These are phyloP conservation scores for Drosophila neonasuta DNA, from an alignment of 2,888 invertebrate genomes.

Conservation along the genomic window DNA sequence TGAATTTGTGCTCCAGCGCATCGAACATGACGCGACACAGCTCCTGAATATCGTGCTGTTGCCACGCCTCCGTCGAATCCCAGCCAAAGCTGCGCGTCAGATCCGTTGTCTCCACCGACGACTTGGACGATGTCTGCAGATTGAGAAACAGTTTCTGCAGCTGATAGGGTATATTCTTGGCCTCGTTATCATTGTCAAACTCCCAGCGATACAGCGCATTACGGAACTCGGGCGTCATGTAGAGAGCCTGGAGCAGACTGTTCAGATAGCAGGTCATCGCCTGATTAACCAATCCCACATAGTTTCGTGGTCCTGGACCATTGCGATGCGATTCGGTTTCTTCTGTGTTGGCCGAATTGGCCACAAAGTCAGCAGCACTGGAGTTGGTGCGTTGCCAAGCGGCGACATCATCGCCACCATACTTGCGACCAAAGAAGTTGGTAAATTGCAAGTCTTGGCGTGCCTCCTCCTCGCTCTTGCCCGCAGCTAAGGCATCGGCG, in stretches of 20 bases:
- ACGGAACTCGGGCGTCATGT: constrained; percentile 95
- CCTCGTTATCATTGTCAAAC: constrained; percentile 87
- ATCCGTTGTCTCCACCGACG: constrained; percentile 93
- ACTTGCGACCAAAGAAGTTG: constrained; percentile 59
- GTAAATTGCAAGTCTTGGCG: constrained; percentile 24
- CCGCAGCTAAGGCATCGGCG: constrained; percentile 13
- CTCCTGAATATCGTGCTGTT: constrained; percentile 96
- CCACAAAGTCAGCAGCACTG: constrained; percentile 38
- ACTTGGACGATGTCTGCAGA: constrained; percentile 90
- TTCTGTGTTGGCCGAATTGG: constrained; percentile 48
- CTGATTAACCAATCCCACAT: constrained; percentile 92
- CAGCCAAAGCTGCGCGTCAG: constrained; percentile 94
- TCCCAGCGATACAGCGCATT: constrained; percentile 94
- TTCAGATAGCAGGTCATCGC: constrained; percentile 97
- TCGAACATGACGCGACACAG: constrained; percentile 95
- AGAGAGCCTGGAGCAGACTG: constrained; percentile 92
- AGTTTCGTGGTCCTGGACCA: constrained; percentile 74
- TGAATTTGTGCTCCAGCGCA: constrained; percentile 92
- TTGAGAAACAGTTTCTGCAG: constrained; percentile 92
- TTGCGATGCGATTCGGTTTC: constrained; percentile 44
- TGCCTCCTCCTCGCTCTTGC: constrained; percentile 31
- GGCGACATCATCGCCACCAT: constrained; percentile 56
- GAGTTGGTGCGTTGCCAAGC: constrained; percentile 38
- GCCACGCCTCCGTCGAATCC: constrained; percentile 94
- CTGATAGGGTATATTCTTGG: constrained; percentile 91